Base-by-base conservation (phyloP, 2,113 vertebrate genomes). In the Naja naja region DNA sequence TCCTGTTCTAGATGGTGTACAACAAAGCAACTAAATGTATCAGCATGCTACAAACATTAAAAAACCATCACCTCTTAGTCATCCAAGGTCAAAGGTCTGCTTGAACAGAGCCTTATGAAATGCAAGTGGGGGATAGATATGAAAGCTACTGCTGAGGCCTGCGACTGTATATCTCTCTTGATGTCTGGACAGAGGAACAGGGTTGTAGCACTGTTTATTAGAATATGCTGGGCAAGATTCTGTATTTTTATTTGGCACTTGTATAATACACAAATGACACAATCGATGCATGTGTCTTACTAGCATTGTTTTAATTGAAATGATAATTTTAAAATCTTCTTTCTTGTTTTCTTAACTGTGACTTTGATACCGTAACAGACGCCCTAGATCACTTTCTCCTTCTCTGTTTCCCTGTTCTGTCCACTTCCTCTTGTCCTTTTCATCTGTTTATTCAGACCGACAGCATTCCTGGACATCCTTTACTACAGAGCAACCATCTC, bases 381-480 rank as follows among this genome's bases (percentile, higher is more conserved):
- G 95, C 94, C 92, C 96, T 53, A 85, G 89, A 89, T 96, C 92
- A 93, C 85, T 95, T 30, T 96, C 0, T 3, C 18, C 0, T 49
- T 34, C 3, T 92, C 25, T 94, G 11, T 85, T 34, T 93, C 60
- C 94, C 22, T 96, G 86, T 97, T 88, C 94, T 94, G 88, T 96
- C 12, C 93, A 23, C 47, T 86, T n/a, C 60, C 74, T 87, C 52
- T 53, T 85, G 34, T 27, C 10, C 11, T 94, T 95, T 95, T 96
- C 52, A 86, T 58, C 55, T 87, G 81, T 93, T 97, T 89, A 96
- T 97, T 95, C 97, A 99, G 98, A 98, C 96, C 97, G 92, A 89
- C 97, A 98, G 94, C 97, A 97, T 93, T 98, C 98, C 93, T 98
- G 98, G 98, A 97, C 98, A 85, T 98, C 98, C 91, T 95, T 98